Conservation (phyloP, 1,140 invertebrate species). For the Ptiloglossa arizonensis region DNA sequence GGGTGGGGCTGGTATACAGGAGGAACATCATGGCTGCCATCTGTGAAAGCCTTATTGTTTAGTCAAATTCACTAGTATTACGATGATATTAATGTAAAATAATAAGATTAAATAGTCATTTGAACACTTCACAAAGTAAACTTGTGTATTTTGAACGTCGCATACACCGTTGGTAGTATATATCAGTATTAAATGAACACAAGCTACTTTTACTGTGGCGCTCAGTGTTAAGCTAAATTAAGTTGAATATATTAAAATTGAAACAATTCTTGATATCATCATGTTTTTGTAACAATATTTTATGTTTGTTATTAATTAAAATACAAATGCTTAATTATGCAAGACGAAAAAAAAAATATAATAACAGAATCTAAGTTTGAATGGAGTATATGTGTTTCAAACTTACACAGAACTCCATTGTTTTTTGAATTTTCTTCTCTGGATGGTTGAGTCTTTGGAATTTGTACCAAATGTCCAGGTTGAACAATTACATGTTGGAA, state of each 20-base stretch:
- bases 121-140: not conserved
- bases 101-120: not conserved
- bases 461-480: slow-evolving; percentile 87
- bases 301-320: not conserved
- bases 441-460: slow-evolving; percentile 77
- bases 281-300: not conserved
- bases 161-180: too few relatives aligned
- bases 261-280: not conserved
- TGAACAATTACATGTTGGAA: slow-evolving; percentile 88
- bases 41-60: slow-evolving; percentile 80
- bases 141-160: too few relatives aligned
- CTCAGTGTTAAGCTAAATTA: too few relatives aligned
- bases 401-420: slow-evolving; percentile 79
- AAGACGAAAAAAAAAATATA: not conserved
- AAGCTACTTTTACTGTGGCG: too few relatives aligned
- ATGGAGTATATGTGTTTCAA: not conserved
- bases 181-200: too few relatives aligned
- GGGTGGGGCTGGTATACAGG: slow-evolving; percentile 79
- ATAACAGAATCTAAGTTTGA: not conserved
- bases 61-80: slow-evolving; percentile 68
- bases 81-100: slow-evolving; percentile 22
- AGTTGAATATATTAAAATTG: not conserved
- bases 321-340: not conserved
- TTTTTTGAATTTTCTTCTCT: slow-evolving; percentile 75
- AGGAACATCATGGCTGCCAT: slow-evolving; percentile 79